Percentiles rank a stretch among this genome's conserved stretches.
Conservation (phyloP, 2,113 vertebrate species). For the Phaethon lepturus region DNA sequence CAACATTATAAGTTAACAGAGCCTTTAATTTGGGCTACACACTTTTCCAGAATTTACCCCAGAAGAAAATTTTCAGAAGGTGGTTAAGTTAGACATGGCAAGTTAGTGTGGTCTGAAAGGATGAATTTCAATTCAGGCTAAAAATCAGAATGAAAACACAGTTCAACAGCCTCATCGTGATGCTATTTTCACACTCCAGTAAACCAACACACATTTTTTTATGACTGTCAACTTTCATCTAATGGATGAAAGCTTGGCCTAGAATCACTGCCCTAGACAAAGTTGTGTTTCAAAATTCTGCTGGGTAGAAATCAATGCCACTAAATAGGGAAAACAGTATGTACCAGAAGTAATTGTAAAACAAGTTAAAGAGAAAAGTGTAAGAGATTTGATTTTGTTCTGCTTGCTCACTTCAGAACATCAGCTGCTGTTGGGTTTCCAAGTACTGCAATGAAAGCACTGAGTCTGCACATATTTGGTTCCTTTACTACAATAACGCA, state of each 20-base stretch:
- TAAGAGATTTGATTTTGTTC: background rate
- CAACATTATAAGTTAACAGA: background rate
- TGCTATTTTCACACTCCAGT: conserved; percentile 5
- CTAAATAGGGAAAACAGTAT: background rate
- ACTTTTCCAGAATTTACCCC: background rate
- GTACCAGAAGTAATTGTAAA: background rate
- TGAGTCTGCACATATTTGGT: background rate
- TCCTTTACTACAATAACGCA: background rate
- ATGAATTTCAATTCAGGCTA: background rate
- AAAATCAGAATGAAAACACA: background rate
- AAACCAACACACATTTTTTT: background rate
- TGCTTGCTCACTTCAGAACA: background rate
- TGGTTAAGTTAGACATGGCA: background rate
- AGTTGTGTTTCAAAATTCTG: background rate
- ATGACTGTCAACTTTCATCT: background rate
- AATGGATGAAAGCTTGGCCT: background rate
- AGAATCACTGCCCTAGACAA: background rate
- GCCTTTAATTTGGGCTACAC: background rate
- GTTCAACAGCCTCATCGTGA: background rate
- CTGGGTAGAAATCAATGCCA: background rate
- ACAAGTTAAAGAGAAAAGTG: background rate
- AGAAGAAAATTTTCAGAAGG: background rate
- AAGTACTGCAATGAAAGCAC: background rate
- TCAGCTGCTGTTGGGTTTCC: background rate
- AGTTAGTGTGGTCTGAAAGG: background rate